phyloP scores from a whole-genome alignment of 2,888 invertebrate genomes.

The Parnassius glacialis region DNA sequence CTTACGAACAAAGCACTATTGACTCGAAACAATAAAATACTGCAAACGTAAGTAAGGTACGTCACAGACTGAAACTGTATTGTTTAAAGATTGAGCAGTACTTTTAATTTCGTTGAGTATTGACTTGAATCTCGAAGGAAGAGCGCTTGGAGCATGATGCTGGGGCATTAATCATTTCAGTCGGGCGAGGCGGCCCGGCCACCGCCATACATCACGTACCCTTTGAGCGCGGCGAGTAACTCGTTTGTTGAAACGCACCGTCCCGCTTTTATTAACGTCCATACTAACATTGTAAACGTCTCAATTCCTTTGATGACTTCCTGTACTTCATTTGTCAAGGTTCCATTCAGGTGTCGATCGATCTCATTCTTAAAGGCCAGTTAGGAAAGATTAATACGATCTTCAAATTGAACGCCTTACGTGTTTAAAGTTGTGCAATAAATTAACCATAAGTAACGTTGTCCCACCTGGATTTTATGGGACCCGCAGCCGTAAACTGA shows the following conservation, averaged over 20 bases:
- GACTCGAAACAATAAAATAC: conserved; percentile 36
- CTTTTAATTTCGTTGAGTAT: conserved; percentile 44
- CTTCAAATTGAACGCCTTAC: conserved; percentile 56
- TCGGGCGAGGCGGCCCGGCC: conserved; percentile 42
- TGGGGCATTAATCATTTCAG: conserved; percentile 65
- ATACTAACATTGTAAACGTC: conserved; percentile 67
- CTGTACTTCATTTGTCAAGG: conserved; percentile 54
- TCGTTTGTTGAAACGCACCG: conserved; percentile 65
- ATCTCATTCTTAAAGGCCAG: conserved; percentile 52
- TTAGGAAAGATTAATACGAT: conserved; percentile 72
- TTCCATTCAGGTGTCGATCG: conserved; percentile 31
- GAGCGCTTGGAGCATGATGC: conserved; percentile 44
- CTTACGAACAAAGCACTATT: conserved; percentile 40
- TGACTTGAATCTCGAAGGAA: conserved; percentile 33
- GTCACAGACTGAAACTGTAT: neutral
- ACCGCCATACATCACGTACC: conserved; percentile 61
- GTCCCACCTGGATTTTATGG: conserved; percentile 64
- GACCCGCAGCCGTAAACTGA: conserved; percentile 54
- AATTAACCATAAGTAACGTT: conserved; percentile 78
- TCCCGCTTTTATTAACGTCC: conserved; percentile 59
- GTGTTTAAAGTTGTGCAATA: conserved; percentile 68
- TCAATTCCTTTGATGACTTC: conserved; percentile 71
- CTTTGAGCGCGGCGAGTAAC: conserved; percentile 57
- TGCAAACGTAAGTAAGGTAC: conserved; percentile 10
- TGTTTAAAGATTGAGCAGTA: conserved; percentile 52